Conservation (phyloP, 2,888 invertebrate genomes). For the Cerastis leucographa region DNA sequence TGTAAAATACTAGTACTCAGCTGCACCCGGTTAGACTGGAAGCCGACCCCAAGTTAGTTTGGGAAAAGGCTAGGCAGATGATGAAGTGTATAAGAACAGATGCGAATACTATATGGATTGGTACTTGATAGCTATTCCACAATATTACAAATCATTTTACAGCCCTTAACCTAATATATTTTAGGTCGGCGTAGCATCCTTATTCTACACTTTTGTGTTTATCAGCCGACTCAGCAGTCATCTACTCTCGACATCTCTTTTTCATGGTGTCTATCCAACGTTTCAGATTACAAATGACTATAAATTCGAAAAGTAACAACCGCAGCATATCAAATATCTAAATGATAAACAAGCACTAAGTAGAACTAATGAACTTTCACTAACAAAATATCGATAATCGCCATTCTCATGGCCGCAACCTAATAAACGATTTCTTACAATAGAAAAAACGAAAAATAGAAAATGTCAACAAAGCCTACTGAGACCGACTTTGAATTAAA, state of each 20-base stretch:
- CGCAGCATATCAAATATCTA: background rate
- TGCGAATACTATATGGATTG: background rate
- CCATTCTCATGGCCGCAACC: slow-evolving; percentile 55
- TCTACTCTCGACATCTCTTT: rapidly evolving
- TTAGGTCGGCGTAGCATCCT: background rate
- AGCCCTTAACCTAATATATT: background rate
- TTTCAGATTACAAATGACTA: background rate
- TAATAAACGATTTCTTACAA: slow-evolving; percentile 74
- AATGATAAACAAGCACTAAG: slow-evolving; percentile 23
- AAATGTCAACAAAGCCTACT: slow-evolving; percentile 80
- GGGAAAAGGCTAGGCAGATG: too few relatives aligned
- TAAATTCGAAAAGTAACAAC: background rate
- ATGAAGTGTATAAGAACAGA: too few relatives aligned
- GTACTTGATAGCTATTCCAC: background rate
- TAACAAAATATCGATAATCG: slow-evolving; percentile 40
- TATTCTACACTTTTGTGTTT: background rate
- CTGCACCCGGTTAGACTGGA: too few relatives aligned
- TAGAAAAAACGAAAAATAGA: slow-evolving; percentile 81
- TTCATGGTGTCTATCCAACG: background rate
- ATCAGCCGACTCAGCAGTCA: background rate
- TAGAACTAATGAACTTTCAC: slow-evolving; percentile 14
- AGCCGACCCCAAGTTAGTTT: too few relatives aligned
- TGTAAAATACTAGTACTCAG: too few relatives aligned
- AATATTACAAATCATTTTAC: background rate
- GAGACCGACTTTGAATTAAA: slow-evolving; percentile 66